phyloP scores from a whole-genome alignment of 2,797 vertebrate species.

The Crocidura indochinensis region DNA sequence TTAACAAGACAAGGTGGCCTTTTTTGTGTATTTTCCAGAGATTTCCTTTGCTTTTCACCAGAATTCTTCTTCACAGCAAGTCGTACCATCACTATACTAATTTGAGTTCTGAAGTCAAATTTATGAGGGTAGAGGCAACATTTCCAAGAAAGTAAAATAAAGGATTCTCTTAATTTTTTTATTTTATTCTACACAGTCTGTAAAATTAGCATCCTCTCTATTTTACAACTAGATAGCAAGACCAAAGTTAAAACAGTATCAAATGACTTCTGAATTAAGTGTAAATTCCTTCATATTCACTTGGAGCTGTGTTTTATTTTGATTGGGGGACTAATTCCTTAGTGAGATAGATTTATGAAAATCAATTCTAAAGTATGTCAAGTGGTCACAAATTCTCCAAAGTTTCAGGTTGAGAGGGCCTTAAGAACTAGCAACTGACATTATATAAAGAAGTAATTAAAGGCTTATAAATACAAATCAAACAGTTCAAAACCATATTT shows the following conservation, averaged over 20 bases:
- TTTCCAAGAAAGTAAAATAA: too few relatives aligned
- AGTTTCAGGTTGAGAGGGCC: too few relatives aligned
- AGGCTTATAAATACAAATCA: constrained; percentile 1
- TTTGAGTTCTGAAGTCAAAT: too few relatives aligned
- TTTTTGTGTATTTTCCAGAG: too few relatives aligned
- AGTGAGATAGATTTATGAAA: constrained; percentile 5
- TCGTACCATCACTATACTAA: too few relatives aligned
- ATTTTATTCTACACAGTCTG: background rate
- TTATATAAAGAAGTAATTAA: constrained; percentile 13
- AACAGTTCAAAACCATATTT: background rate
- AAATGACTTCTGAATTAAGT: constrained; percentile 52
- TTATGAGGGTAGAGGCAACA: too few relatives aligned
- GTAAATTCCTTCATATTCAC: background rate
- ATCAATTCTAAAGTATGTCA: constrained; percentile 39
- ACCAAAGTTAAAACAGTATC: background rate
- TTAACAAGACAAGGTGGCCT: too few relatives aligned
- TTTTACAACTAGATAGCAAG: constrained; percentile 7
- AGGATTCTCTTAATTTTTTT: too few relatives aligned
- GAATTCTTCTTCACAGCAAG: too few relatives aligned
- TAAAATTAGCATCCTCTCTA: background rate
- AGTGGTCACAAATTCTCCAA: background rate
- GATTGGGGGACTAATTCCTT: background rate
- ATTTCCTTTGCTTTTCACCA: too few relatives aligned
- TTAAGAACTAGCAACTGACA: constrained; percentile 17
- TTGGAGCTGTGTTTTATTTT: too few relatives aligned